Percentiles rank a stretch among this genome's conserved stretches.
Conservation (phyloP, 2,113 vertebrate species). For the Vombatus ursinus region DNA sequence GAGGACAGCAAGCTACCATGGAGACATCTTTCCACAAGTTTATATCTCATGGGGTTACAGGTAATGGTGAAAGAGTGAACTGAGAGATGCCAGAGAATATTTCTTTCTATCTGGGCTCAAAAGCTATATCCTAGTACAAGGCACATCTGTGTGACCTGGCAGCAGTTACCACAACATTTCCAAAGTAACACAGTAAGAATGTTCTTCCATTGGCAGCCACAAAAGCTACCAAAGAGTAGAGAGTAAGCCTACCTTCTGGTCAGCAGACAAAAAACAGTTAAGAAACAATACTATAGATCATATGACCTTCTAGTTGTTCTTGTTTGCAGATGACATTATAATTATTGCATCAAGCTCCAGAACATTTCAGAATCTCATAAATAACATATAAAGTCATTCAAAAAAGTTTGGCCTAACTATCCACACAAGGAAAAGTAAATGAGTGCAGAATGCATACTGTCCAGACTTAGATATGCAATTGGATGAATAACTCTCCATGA, state of each 20-base stretch:
- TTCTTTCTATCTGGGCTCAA: neutral
- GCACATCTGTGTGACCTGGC: neutral
- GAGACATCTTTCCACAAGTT: neutral
- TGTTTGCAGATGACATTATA: too few relatives aligned
- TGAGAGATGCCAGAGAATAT: neutral
- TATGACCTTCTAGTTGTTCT: too few relatives aligned
- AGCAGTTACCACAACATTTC: neutral
- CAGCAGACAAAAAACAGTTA: neutral
- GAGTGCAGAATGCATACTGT: too few relatives aligned
- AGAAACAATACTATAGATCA: too few relatives aligned
- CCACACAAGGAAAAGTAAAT: too few relatives aligned
- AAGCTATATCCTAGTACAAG: neutral
- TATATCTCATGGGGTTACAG: neutral
- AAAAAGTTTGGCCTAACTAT: too few relatives aligned
- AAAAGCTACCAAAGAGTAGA: neutral
- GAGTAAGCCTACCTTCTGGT: neutral
- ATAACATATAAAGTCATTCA: too few relatives aligned
- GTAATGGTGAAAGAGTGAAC: neutral
- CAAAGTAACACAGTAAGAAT: neutral
- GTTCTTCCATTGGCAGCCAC: neutral
- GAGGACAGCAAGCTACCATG: neutral
- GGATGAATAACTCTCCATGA: too few relatives aligned
- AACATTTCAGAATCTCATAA: too few relatives aligned
- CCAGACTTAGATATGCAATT: too few relatives aligned
- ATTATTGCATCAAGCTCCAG: too few relatives aligned